Evolutionary conservation across 2,888 invertebrate genomes (phyloP).

Genomic region (Macaria notata): DNA sequence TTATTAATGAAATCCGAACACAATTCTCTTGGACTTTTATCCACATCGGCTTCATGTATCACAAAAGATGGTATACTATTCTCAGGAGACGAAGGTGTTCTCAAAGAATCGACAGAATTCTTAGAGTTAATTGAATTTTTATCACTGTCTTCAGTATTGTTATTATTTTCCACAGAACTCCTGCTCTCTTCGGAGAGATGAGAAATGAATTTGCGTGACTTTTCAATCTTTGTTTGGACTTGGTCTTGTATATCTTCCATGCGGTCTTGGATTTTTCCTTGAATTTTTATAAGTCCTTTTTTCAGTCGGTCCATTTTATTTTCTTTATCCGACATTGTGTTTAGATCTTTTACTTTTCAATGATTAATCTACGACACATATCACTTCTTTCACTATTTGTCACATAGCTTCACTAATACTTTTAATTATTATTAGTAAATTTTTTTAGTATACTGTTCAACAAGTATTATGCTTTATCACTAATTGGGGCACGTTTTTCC

Average conservation of each 20-base stretch:
- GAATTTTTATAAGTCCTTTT: conserved; percentile 59
- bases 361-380: not conserved
- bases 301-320: conserved; percentile 67
- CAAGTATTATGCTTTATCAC: not conserved
- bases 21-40: conserved; percentile 46
- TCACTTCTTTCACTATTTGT: not conserved
- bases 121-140: conserved; percentile 27
- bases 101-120: conserved; percentile 10
- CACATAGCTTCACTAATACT: not conserved
- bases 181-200: conserved; percentile 62
- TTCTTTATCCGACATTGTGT: conserved; percentile 57
- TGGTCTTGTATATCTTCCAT: conserved; percentile 74
- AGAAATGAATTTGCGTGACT: conserved; percentile 57
- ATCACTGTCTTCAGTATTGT: conserved; percentile 30
- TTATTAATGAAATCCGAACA: conserved; percentile 60
- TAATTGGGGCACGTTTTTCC: conserved; percentile 9
- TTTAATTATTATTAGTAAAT: not conserved
- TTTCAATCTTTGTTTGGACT: conserved; percentile 64
- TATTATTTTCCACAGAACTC: conserved; percentile 55
- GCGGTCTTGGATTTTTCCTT: conserved; percentile 67
- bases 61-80: conserved; percentile 61
- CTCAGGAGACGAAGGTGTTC: conserved; percentile 11
- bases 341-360: not conserved
- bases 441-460: not conserved
- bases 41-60: conserved; percentile 53